Base-by-base conservation (phyloP, 37 sponge, comb jelly and placozoan genomes). In the Axinella damicornis region DNA sequence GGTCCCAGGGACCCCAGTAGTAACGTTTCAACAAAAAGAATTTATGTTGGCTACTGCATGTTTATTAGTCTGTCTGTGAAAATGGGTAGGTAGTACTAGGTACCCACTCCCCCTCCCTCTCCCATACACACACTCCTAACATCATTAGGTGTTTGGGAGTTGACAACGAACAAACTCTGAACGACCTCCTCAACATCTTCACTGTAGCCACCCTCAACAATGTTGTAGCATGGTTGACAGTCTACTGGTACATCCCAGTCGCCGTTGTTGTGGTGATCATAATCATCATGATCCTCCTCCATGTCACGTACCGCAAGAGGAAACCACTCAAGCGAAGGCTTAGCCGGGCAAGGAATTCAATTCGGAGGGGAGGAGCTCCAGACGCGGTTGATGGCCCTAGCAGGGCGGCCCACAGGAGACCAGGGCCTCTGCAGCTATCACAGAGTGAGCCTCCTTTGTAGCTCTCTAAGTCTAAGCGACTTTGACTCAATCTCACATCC, bases 211-310 rank as follows among this genome's bases (percentile, higher is more conserved):
- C 79, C 18, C 82, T 88, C 37, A 81, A 85, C 69, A 53, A n/a
- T 19, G 64, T 95, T 14, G 56, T 83, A 1, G 64, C 52, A 24
- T 95, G 95, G 95, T 83, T 95, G 24, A 77, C 73, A 34, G 65
- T 53, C 53, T 95, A 88, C 80, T 95, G 95, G 95, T 95, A 86
- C 83, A 82, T 95, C 12, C 85, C 89, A 19, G 76, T 95, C 12
- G 36, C 64, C 17, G 71, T 91, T 46, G 54, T 85, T 0, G 65
- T 95, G 14, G 92, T 62, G 6, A 71, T 95, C 39, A 59, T 77
- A 4, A 75, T 88, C 25, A 19, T 95, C 35, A 62, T 88, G 55
- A 85, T 91, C 57, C 87, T 88, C 25, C 89, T 95, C 21, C 95
- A 80, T 35, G 24, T 88, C 80, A 95, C 95, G 38, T 95, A 95